Evolutionary conservation across 37 sponge, comb jelly and placozoan genomes (phyloP), one percentile per base, ranked within the genome.

Genomic region (Lycopodina hypogea): DNA sequence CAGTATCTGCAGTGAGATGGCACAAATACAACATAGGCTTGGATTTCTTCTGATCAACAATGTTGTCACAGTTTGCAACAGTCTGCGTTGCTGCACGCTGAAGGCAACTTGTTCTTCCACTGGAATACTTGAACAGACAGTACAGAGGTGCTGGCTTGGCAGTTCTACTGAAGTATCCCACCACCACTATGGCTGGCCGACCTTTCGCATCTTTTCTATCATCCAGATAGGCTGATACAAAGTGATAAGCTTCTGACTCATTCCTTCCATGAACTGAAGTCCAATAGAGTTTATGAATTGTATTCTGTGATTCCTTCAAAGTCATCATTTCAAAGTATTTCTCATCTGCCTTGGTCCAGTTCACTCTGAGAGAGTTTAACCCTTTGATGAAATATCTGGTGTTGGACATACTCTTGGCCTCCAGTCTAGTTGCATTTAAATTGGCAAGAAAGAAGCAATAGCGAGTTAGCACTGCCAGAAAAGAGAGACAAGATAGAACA

Each of bases 221-320:
- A 3, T 81, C 81, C 32, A 37, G 72, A 59, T 81, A 71, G 8
- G 81, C 81, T 14, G 81, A 71, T 26, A 81, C 71, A 38, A 81
- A 71, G 26, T 75, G 71, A n/a, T 71, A 66, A 35, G 36, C 18
- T 21, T 66, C 38, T 35, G 21, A 4, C 37, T 12, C 67, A 6
- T 34, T 28, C 4, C 19, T 36, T 26, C 67, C 67, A 15, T 66
- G 26, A 7, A 66, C 38, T 18, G 67, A 66, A 15, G 67, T 66
- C 67, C 67, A 66, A 35, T 66, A 28, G 2, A 66, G 67, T 15
- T 66, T 66, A 45, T 45, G 48, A 4, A 45, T 9, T 45, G 4
- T 45, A 12, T 9, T 9, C 48, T 45, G n/a, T n/a, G n/a, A n/a
- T n/a, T n/a, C n/a, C n/a, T n/a, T n/a, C n/a, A n/a, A n/a, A n/a